A percentile compares a stretch with the other conserved stretches of the same genome.
phyloP scores from a whole-genome alignment of 1,140 invertebrate species.

The Micrasema minimum region DNA sequence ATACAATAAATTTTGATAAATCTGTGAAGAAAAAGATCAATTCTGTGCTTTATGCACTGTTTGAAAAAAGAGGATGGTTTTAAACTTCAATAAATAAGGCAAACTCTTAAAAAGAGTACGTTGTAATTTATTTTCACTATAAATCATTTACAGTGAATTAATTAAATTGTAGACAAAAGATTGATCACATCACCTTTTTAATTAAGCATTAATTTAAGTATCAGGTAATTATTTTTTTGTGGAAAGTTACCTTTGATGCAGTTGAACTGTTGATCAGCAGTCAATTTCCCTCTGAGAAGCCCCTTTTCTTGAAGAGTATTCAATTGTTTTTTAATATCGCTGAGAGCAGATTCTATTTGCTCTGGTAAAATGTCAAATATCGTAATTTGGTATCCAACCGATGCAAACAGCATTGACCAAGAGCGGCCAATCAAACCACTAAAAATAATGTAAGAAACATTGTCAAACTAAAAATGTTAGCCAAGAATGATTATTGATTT shows the following conservation, averaged over 20 bases:
- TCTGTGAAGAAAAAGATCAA: too few relatives aligned
- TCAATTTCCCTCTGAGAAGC: slow-evolving; percentile 78
- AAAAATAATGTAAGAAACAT: slow-evolving; percentile 53
- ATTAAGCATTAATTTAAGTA: too few relatives aligned
- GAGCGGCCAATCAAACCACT: slow-evolving; percentile 94
- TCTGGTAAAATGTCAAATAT: slow-evolving; percentile 85
- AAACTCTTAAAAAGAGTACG: too few relatives aligned
- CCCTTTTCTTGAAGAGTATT: slow-evolving; percentile 75
- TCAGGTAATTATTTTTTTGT: too few relatives aligned
- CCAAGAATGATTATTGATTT: neutral
- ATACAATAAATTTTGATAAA: too few relatives aligned
- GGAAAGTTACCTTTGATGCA: slow-evolving; percentile 87
- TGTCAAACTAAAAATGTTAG: neutral
- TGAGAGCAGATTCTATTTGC: slow-evolving; percentile 79
- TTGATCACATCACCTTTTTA: too few relatives aligned
- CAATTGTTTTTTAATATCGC: slow-evolving; percentile 80
- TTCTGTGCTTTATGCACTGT: too few relatives aligned
- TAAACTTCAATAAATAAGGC: too few relatives aligned
- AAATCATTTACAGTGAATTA: too few relatives aligned
- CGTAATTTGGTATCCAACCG: slow-evolving; percentile 87
- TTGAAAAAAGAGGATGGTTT: too few relatives aligned
- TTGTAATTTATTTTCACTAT: too few relatives aligned
- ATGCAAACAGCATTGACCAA: slow-evolving; percentile 96
- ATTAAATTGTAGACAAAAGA: too few relatives aligned
- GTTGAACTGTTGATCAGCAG: slow-evolving; percentile 77